A percentile compares a stretch with the other conserved stretches of the same genome.
Conservation (phyloP, 1,140 invertebrate species). For the Pogonus chalceus region DNA sequence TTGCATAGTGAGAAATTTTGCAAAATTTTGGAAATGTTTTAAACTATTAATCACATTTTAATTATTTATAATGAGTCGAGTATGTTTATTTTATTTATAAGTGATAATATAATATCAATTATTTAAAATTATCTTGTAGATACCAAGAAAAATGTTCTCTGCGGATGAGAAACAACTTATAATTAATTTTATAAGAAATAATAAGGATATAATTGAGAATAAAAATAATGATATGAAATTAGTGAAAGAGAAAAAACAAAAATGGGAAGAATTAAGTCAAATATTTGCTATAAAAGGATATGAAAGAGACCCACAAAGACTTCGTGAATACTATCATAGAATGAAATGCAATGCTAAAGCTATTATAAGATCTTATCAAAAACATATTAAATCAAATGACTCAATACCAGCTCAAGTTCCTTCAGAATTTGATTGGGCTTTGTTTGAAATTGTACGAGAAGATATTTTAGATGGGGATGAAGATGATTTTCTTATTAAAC, state of each 20-base stretch:
- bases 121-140: too few relatives aligned
- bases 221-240: not conserved
- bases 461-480: not conserved
- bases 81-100: too few relatives aligned
- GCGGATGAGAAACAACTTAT: not conserved
- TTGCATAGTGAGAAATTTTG: too few relatives aligned
- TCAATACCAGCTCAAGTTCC: not conserved
- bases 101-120: too few relatives aligned
- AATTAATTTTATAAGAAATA: not conserved
- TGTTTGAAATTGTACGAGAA: not conserved
- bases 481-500: not conserved
- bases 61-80: too few relatives aligned
- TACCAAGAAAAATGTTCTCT: not conserved
- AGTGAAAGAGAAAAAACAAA: not conserved
- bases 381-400: not conserved
- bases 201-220: not conserved
- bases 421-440: not conserved
- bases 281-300: not conserved
- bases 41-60: too few relatives aligned
- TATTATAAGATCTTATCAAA: not conserved
- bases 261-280: not conserved
- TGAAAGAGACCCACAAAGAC: not conserved
- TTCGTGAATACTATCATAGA: not conserved
- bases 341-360: not conserved
- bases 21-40: too few relatives aligned